Conservation (phyloP, 2,113 vertebrate genomes). For the Panurus biarmicus region DNA sequence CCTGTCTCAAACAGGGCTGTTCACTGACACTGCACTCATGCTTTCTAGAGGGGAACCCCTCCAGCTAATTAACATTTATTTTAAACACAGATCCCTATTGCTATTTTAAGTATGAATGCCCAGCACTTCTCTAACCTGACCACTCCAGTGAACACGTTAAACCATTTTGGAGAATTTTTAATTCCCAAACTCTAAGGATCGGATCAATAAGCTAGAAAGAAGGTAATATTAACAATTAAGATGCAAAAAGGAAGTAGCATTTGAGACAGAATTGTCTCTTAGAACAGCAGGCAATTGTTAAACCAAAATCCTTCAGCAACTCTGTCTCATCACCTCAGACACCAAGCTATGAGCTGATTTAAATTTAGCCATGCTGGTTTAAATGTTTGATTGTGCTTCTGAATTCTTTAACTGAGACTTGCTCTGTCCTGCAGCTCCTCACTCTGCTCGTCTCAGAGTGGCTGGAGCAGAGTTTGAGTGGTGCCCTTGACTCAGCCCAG, state of each 20-base stretch:
- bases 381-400: background rate
- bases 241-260: background rate
- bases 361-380: background rate
- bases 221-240: background rate
- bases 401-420: background rate
- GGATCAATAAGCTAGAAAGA: background rate
- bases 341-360: background rate
- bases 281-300: background rate
- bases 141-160: background rate
- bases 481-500: background rate
- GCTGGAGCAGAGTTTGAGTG: background rate
- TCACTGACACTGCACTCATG: background rate
- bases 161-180: background rate
- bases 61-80: background rate
- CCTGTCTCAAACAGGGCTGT: background rate
- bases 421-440: background rate
- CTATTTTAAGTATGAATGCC: background rate
- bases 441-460: fast-evolving
- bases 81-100: background rate
- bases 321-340: background rate
- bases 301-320: background rate
- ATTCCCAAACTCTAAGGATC: background rate
- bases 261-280: background rate
- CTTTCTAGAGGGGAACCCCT: background rate
- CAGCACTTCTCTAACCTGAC: background rate